Percentiles rank a stretch among this genome's conserved stretches.
Evolutionary conservation across 2,888 invertebrate species (phyloP).

Genomic region (Clusia tigrina): DNA sequence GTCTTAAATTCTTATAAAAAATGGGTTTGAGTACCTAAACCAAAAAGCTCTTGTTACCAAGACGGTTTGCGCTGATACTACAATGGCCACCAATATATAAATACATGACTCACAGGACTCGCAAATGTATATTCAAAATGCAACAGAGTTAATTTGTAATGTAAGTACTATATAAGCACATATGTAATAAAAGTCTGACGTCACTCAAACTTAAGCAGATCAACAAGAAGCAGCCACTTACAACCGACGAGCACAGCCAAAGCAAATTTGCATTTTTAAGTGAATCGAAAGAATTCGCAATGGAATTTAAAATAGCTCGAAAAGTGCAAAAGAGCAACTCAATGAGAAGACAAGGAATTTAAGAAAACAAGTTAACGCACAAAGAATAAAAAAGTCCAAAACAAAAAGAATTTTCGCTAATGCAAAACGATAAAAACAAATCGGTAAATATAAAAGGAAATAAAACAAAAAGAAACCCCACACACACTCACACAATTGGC

Average conservation of each 20-base stretch:
- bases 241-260: background rate
- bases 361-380: background rate
- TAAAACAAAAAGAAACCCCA: background rate
- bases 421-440: background rate
- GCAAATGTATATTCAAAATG: background rate
- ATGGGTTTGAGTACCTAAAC: no score
- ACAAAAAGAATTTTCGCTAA: background rate
- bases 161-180: no score
- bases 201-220: constrained; percentile 27
- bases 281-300: constrained; percentile 17
- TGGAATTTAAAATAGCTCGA: constrained; percentile 25
- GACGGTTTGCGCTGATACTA: no score
- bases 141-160: no score
- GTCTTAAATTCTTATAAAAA: no score
- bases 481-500: background rate
- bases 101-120: background rate
- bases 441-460: background rate
- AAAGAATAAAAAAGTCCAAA: background rate
- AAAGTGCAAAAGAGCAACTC: constrained; percentile 8
- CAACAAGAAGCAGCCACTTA: constrained; percentile 13
- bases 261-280: background rate
- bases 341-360: background rate
- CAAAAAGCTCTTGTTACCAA: no score
- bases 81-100: no score
- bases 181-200: constrained; percentile 25